Conservation (phyloP, 2,113 vertebrate species). For the Aspiorhynchus laticeps region DNA sequence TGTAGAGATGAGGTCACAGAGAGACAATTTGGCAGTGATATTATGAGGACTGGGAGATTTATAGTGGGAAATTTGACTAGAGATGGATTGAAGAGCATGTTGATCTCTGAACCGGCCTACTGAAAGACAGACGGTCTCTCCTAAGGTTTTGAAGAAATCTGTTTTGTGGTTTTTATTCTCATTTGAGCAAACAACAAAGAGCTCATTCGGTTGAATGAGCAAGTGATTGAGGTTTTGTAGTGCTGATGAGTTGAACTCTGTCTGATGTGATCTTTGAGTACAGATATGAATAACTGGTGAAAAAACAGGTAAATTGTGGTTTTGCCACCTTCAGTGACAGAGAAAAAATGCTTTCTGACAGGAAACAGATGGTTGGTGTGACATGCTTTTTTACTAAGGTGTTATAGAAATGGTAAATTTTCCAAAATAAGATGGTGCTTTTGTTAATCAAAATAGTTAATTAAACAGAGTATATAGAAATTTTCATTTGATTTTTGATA, state of each 20-base stretch:
- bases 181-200: not conserved
- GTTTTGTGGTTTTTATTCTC: not conserved
- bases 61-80: not conserved
- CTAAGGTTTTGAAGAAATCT: not conserved
- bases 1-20: not conserved
- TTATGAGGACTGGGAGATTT: not conserved
- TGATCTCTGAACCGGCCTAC: not conserved
- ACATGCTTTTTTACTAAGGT: not conserved
- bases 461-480: not conserved
- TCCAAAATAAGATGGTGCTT: not conserved
- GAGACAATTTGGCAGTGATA: not conserved
- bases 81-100: not conserved
- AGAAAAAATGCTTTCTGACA: not conserved
- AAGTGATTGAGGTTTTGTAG: not conserved
- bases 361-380: not conserved
- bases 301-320: not conserved
- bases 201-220: not conserved
- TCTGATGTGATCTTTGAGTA: not conserved
- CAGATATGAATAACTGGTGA: not conserved
- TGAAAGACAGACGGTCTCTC: not conserved
- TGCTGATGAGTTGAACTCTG: not conserved
- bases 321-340: not conserved
- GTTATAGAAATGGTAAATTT: not conserved
- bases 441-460: not conserved
- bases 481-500: not conserved